phyloP scores from a whole-genome alignment of 2,797 vertebrate species.

The Acanthopagrus latus region DNA sequence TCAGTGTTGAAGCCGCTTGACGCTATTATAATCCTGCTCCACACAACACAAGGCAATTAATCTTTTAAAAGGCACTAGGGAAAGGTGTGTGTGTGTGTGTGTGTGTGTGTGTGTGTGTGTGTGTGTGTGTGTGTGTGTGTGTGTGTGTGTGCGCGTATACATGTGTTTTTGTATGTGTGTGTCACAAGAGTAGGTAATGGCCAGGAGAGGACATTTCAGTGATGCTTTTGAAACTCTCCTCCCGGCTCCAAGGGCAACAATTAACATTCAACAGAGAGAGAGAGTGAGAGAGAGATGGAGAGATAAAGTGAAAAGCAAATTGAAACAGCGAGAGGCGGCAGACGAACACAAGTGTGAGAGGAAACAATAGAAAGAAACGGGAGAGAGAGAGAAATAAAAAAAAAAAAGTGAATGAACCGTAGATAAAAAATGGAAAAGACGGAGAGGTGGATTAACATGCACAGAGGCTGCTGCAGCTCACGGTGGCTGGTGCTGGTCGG shows the following conservation, averaged over 20 bases:
- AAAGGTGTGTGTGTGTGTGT: slow-evolving; percentile 3
- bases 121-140: slow-evolving; percentile 4
- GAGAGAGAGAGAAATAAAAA: slow-evolving; percentile 13
- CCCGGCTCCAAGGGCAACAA: slow-evolving; percentile 66
- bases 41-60: slow-evolving; percentile 82
- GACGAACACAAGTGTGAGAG: slow-evolving; percentile 12
- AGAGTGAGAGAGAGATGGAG: not conserved
- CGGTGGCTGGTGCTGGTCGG: slow-evolving; percentile 35
- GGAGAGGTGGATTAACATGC: slow-evolving; percentile 46
- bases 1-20: slow-evolving; percentile 70
- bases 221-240: slow-evolving; percentile 68
- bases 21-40: slow-evolving; percentile 75
- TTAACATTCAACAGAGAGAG: slow-evolving; percentile 68
- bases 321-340: slow-evolving; percentile 41
- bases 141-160: slow-evolving; percentile 3
- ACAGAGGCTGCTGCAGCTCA: slow-evolving; percentile 21
- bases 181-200: slow-evolving; percentile 56
- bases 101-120: not conserved
- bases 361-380: not conserved
- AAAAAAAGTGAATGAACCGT: slow-evolving; percentile 10
- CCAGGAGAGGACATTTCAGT: slow-evolving; percentile 66
- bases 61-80: slow-evolving; percentile 78
- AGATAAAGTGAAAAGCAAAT: slow-evolving; percentile 37
- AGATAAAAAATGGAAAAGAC: not conserved
- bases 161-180: slow-evolving; percentile 17